Base-by-base conservation (phyloP, 1,140 invertebrate species). In the Dreissena polymorpha region DNA sequence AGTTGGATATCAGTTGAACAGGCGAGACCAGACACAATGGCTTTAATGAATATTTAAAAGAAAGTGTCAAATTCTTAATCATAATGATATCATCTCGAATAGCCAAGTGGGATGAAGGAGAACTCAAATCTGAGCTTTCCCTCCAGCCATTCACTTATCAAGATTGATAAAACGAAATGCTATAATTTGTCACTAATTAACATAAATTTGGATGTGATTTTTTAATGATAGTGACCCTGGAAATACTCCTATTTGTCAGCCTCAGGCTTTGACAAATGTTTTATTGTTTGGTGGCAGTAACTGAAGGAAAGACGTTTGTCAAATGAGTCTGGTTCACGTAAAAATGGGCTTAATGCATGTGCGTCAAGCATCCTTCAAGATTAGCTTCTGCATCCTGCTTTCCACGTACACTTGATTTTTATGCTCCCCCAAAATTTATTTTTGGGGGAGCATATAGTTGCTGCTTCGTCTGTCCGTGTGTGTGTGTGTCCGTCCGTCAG, bases 181-280 rank as follows among this genome's bases (percentile, higher is more conserved):
- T 82, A 72, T 82, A 82, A 82, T 82, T 82, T 82, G 79, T 82
- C 79, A 73, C 29, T 82, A 74, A 82, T 82, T 82, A 82, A 74
- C 79, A 82, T 82, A 82, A 82, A 82, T 74, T 73, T 67, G 39
- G 79, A 49, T 60, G 57, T 25, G 21, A 25, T 60, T 73, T 27
- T 67, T 53, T 74, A 72, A 67, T 74, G 69, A 82, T 73, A 74
- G 64, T 50, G 79, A 55, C 49, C 50, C 27, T 50, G 16, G 57
- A 60, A 60, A 49, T 49, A 21, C 67, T 78, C 67, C 53, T 50
- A 53, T 65, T 67, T 25, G 63, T 55, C 12, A 67, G 25, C 76
- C 76, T 69, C 6, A 51, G 76, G 76, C 64, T 0, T 23, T 16
- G 51, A 78, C 67, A 67, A 68, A 64, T 78, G 76, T 78, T 78